A percentile compares a stretch with the other conserved stretches of the same genome.
Conservation (phyloP, 2,113 vertebrate genomes). For the Rhinolophus ferrumequinum region DNA sequence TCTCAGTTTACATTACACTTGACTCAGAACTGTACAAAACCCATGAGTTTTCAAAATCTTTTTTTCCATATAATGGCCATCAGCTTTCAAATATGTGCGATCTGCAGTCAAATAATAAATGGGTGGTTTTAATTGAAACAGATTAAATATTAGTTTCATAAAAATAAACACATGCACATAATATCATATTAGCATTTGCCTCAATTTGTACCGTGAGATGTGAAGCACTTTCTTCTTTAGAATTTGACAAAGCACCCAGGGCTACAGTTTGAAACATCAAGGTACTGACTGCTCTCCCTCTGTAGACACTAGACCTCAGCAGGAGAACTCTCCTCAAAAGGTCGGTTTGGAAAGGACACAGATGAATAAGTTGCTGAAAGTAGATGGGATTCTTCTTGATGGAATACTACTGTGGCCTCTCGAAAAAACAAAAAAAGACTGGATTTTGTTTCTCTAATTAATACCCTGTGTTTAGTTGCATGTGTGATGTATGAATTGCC, state of each 20-base stretch:
- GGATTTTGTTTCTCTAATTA: conserved; percentile 1
- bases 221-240: conserved; percentile 35
- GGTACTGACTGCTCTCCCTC: not conserved
- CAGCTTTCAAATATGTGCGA: not conserved
- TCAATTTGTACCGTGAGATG: conserved; percentile 1
- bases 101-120: not conserved
- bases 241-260: conserved; percentile 19
- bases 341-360: not conserved
- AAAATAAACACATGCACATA: conserved; percentile 42
- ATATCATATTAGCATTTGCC: not conserved
- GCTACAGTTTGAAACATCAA: conserved; percentile 24
- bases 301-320: not conserved
- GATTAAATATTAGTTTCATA: conserved; percentile 41
- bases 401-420: not conserved
- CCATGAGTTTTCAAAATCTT: not conserved
- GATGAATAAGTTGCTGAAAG: not conserved
- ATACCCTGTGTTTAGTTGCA: not conserved
- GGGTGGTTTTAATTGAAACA: conserved; percentile 48
- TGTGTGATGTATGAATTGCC: not conserved
- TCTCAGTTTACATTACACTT: not conserved
- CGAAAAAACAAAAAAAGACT: not conserved
- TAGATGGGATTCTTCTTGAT: conserved; percentile 20
- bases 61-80: not conserved
- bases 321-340: not conserved
- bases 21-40: not conserved